phyloP scores from a whole-genome alignment of 1,140 invertebrate species.

The Sinonovacula constricta region DNA sequence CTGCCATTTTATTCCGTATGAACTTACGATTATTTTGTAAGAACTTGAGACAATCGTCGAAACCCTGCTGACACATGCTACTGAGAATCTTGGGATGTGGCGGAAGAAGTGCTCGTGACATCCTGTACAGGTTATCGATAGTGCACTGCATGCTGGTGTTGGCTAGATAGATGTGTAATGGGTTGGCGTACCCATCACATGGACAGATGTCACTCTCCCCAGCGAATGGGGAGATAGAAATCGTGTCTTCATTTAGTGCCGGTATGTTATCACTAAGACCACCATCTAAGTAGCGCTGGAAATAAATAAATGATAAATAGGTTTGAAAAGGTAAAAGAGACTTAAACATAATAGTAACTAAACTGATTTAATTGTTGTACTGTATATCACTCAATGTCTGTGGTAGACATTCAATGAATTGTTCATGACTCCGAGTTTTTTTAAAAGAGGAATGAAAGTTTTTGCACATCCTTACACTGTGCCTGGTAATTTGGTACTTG shows the following conservation, averaged over 20 bases:
- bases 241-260: slow-evolving; percentile 94
- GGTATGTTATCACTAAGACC: slow-evolving; percentile 98
- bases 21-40: slow-evolving; percentile 90
- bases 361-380: no score
- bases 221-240: slow-evolving; percentile 98
- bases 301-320: background rate
- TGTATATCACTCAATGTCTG: no score
- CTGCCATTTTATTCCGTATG: no score
- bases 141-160: slow-evolving; percentile 95
- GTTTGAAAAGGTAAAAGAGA: no score
- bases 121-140: slow-evolving; percentile 89
- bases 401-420: no score
- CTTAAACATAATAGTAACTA: no score
- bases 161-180: slow-evolving; percentile 86
- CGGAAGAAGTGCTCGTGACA: slow-evolving; percentile 95
- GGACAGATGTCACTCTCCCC: slow-evolving; percentile 99
- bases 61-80: slow-evolving; percentile 97
- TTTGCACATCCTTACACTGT: no score
- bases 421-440: no score
- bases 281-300: slow-evolving; percentile 94
- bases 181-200: slow-evolving; percentile 82
- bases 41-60: slow-evolving; percentile 96
- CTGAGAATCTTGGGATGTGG: slow-evolving; percentile 92
- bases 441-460: no score
- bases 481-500: no score